phyloP scores from a whole-genome alignment of 2,888 invertebrate genomes.

The Chydorus sphaericus region DNA sequence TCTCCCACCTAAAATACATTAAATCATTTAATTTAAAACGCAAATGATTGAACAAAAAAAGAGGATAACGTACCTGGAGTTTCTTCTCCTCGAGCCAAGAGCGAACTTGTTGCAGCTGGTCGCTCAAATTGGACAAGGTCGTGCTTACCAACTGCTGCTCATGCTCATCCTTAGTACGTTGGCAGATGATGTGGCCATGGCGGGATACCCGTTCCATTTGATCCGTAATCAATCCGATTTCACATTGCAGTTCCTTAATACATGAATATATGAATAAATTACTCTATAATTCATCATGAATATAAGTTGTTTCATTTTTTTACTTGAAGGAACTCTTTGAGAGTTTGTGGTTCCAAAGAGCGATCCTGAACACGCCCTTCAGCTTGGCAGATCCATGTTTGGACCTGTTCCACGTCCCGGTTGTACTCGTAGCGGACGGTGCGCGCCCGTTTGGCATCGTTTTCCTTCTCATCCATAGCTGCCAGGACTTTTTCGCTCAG shows the following conservation, averaged over 20 bases:
- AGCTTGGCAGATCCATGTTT: constrained; percentile 66
- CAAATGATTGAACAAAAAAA: not conserved
- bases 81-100: constrained; percentile 68
- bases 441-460: constrained; percentile 72
- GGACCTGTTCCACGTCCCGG: constrained; percentile 61
- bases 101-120: constrained; percentile 61
- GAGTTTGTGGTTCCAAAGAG: constrained; percentile 54
- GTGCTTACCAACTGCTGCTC: constrained; percentile 60
- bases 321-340: constrained; percentile 57
- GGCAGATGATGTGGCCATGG: constrained; percentile 61
- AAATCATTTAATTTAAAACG: not conserved
- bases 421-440: constrained; percentile 66
- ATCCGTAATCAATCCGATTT: constrained; percentile 53
- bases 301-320: not conserved
- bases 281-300: not conserved
- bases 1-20: constrained; percentile 46
- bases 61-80: constrained; percentile 36
- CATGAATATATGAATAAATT: not conserved
- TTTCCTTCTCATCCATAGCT: constrained; percentile 72
- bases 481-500: constrained; percentile 60
- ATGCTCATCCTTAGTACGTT: constrained; percentile 59
- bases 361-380: constrained; percentile 71
- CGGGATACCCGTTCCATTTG: constrained; percentile 59
- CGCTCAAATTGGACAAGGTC: constrained; percentile 57
- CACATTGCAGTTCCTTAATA: constrained; percentile 47